Evolutionary conservation across 2,888 invertebrate species (phyloP), one percentile per base, ranked within the genome.

Genomic region (Holacanthella duospinosa): DNA sequence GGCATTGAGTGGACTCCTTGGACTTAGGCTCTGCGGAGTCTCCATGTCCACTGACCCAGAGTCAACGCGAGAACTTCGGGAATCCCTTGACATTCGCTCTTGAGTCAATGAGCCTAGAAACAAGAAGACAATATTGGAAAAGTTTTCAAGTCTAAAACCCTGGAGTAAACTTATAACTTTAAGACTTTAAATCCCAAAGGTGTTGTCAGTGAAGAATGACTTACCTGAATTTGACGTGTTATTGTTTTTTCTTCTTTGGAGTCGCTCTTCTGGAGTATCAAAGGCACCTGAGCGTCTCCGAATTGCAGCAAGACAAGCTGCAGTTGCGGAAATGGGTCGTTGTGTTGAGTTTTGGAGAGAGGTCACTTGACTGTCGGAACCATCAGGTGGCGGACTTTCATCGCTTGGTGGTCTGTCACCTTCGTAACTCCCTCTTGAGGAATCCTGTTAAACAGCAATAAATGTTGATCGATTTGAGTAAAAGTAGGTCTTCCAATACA

Each of bases 31-130:
- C 62, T 75, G 74, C 3, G 77, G 77, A 25, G 78, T 76, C 64
- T 75, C 77, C 70, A 75, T 73, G 68, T 75, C 77, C 65, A 79
- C 80, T 56, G 78, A 75, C 26, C 75, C 76, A 1, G 76, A 77
- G 66, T 76, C 77, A 29, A 76, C 74, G 43, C 74, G 71, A 2
- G 76, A 76, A 65, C 74, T 74, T 56, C 75, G 64, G 3, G 73
- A 69, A 55, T 68, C 67, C 55, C 68, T 55, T 9, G 70, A 69
- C 59, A 67, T 58, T 43, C 67, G 56, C 25, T 70, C 68, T n/a
- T 58, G 58, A 36, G 48, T 48, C 48, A 48, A 36, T 36, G 36
- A 48, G 48, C 48, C 48, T 48, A 48, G n/a, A 48, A 48, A 9
- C 12, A 48, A 48, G 21, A 21, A 36, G 36, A 21, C 48, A 48